A percentile compares a stretch with the other conserved stretches of the same genome.
These are phyloP conservation scores for Ctenicera cuprea DNA, from an alignment of 2,888 invertebrate genomes.

Conservation along the genomic window DNA sequence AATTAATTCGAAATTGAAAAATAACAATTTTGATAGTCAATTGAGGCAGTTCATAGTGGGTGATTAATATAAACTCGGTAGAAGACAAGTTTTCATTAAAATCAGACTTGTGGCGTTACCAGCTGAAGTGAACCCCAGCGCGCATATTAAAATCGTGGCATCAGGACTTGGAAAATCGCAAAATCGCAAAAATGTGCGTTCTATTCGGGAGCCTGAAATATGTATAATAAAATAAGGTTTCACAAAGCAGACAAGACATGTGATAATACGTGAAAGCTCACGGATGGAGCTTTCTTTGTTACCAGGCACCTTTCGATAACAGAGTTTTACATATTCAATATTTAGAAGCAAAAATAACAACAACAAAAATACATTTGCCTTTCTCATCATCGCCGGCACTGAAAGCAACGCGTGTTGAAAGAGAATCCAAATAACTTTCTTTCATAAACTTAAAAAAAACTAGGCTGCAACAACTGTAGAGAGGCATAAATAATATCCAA, in stretches of 20 bases:
- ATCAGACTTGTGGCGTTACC: not conserved
- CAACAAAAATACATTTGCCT: not conserved
- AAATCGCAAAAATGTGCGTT: not conserved
- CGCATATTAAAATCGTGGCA: not conserved
- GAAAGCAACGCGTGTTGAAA: not conserved
- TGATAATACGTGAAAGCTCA: slow-evolving; percentile 19
- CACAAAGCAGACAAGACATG: slow-evolving; percentile 25
- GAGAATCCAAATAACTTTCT: not conserved
- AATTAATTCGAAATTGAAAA: too few species aligned
- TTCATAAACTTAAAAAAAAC: not conserved
- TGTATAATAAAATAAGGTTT: slow-evolving; percentile 27
- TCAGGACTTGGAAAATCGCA: not conserved
- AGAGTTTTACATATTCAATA: slow-evolving; percentile 25
- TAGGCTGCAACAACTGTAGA: not conserved
- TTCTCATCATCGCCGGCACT: not conserved
- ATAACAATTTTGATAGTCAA: too few species aligned
- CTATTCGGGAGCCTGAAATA: not conserved
- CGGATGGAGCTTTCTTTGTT: slow-evolving; percentile 25
- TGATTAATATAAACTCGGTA: not conserved
- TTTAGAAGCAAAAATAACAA: not conserved
- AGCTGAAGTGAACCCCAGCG: not conserved
- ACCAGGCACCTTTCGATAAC: slow-evolving; percentile 24
- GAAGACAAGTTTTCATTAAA: not conserved
- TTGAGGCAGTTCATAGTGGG: not conserved
- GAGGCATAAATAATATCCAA: slow-evolving; percentile 14